Evolutionary conservation across 2,113 vertebrate genomes (phyloP), one percentile per base, ranked within the genome.

Genomic region (Pica pica): DNA sequence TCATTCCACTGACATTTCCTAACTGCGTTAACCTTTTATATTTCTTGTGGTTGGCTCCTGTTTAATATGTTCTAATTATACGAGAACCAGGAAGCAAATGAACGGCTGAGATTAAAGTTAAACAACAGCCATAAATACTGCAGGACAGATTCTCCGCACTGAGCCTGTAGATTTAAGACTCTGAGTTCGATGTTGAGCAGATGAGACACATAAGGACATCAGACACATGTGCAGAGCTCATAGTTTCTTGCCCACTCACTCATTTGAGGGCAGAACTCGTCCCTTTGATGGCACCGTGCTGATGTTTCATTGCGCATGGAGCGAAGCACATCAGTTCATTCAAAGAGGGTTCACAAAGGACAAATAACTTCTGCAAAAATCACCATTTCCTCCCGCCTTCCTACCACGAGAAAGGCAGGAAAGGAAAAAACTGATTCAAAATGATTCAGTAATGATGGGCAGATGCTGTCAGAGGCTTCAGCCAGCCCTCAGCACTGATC

Each of bases 21-120:
- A 93, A 93, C 91, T 79, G 83, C 12, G 13, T 92, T 97, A 96
- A 95, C 93, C 93, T 97, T 94, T 95, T 93, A 39, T 93, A 90
- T 96, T 95, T 96, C 86, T 96, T 94, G 92, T 89, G 86, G 90
- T 89, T 93, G 71, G 95, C 95, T 95, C 82, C 95, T 53, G 93
- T 95, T 96, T 96, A 96, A 94, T 96, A 83, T 5, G 56, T 92
- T 89, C 94, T 96, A 96, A 97, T 96, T 96, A 93, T 87, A 92
- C 27, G 73, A 96, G 92, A 83, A 90, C 47, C 79, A 81, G 96
- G 88, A 96, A 96, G 88, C 92, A 78, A 95, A 94, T 39, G 90
- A 95, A 93, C 0, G 6, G 77, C 80, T 68, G 88, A 96, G 93
- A 94, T 96, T 88, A 89, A 94, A 94, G 83, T 81, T 59, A 86